Percentiles rank a stretch among this genome's conserved stretches.
Evolutionary conservation across 2,888 invertebrate genomes (phyloP).

Genomic region (Calliphora vomitoria): DNA sequence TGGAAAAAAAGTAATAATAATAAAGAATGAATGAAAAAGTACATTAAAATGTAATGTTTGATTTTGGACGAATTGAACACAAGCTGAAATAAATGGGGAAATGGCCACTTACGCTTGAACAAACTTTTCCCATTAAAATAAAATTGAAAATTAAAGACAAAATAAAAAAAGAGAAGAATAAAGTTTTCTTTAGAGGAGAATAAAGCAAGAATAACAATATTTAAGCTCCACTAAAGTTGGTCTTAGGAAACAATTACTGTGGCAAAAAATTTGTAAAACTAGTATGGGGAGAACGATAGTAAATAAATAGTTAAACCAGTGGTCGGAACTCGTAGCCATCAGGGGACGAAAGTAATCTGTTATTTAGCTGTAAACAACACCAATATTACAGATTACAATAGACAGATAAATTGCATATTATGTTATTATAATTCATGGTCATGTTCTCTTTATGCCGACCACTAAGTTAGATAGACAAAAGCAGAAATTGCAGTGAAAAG

Average conservation of each 20-base stretch:
- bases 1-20: not conserved
- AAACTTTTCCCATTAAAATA: slow-evolving; percentile 54
- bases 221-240: slow-evolving; percentile 4
- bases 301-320: no score
- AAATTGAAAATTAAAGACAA: slow-evolving; percentile 12
- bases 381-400: no score
- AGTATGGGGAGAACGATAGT: not conserved
- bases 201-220: slow-evolving; percentile 18
- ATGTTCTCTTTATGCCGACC: no score
- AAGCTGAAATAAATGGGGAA: not conserved
- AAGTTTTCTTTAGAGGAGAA: not conserved
- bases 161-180: not conserved
- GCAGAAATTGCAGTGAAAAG: no score
- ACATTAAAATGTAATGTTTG: slow-evolving; percentile 22
- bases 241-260: not conserved
- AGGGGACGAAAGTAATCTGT: no score
- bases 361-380: no score
- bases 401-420: no score
- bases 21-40: not conserved
- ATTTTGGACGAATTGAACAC: slow-evolving; percentile 6
- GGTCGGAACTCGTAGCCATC: no score
- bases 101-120: slow-evolving; percentile 55
- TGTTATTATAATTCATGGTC: no score
- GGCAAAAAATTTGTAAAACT: not conserved
- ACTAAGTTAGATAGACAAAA: no score